Evolutionary conservation across 2,888 invertebrate species (phyloP).

Genomic region (Ornithoptera priamus): DNA sequence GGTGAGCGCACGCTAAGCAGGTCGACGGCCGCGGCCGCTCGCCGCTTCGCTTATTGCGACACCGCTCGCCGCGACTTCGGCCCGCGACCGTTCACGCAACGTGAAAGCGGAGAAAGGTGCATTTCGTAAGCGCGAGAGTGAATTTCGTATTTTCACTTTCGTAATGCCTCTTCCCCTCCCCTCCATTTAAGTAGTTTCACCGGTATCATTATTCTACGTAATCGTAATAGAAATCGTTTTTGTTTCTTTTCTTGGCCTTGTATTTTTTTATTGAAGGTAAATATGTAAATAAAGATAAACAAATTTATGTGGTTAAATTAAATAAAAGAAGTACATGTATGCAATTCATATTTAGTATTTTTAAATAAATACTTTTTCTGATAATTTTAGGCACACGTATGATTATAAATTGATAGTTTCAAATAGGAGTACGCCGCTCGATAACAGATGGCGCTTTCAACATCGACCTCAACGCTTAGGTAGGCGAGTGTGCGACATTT

Average conservation of each 20-base stretch:
- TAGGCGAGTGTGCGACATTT: conserved; percentile 9
- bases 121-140: conserved; percentile 79
- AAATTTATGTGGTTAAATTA: not conserved
- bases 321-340: not conserved
- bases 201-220: conserved; percentile 27
- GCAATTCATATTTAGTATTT: not conserved
- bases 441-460: conserved; percentile 59
- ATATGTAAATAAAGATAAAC: not conserved
- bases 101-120: conserved; percentile 79
- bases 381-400: not conserved
- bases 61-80: conserved; percentile 40
- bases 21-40: conserved; percentile 81
- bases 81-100: conserved; percentile 40
- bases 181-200: conserved; percentile 39
- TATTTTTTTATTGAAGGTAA: not conserved
- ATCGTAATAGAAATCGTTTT: conserved; percentile 25
- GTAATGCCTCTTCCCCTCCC: conserved; percentile 61
- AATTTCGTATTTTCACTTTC: conserved; percentile 79
- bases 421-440: conserved; percentile 46
- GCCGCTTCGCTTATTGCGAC: conserved; percentile 61
- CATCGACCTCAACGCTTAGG: conserved; percentile 37
- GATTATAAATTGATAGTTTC: not conserved
- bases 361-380: not conserved
- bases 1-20: conserved; percentile 85
- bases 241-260: not conserved